These are phyloP conservation scores for Amphiura filiformis DNA, from an alignment of 35 echinoderm and acorn worm species.

Conservation along the genomic window DNA sequence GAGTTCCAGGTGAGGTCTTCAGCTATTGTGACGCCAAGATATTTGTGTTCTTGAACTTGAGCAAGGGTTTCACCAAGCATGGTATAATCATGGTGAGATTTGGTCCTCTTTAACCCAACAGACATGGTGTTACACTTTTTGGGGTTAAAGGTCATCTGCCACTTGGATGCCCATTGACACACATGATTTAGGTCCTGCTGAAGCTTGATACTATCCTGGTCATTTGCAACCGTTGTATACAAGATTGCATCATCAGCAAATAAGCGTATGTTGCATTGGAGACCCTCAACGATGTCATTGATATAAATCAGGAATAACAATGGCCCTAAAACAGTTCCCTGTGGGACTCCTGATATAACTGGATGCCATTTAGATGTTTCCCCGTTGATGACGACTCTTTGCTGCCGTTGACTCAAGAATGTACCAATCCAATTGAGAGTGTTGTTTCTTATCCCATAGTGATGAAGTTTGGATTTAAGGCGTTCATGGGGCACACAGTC, in stretches of 20 bases:
- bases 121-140: slow-evolving; percentile 26
- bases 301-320: slow-evolving; percentile 16
- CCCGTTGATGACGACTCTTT: slow-evolving; percentile 9
- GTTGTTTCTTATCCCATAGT: slow-evolving; percentile 21
- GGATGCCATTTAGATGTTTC: neutral
- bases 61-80: slow-evolving; percentile 21
- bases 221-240: neutral
- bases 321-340: neutral
- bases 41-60: neutral
- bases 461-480: slow-evolving; percentile 7
- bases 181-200: slow-evolving; percentile 1
- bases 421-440: slow-evolving; percentile 29
- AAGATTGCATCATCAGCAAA: slow-evolving; percentile 24
- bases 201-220: neutral
- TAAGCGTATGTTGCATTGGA: neutral
- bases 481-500: slow-evolving; percentile 36
- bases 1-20: slow-evolving; percentile 1
- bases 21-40: slow-evolving; percentile 4
- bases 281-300: slow-evolving; percentile 11
- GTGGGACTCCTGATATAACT: neutral
- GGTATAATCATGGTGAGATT: neutral
- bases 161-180: neutral
- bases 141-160: slow-evolving; percentile 22
- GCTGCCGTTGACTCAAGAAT: slow-evolving; percentile 21
- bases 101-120: neutral